Evolutionary conservation across 2,888 invertebrate genomes (phyloP), one percentile per base, ranked within the genome.

Genomic region (Taphrorychus bicolor): DNA sequence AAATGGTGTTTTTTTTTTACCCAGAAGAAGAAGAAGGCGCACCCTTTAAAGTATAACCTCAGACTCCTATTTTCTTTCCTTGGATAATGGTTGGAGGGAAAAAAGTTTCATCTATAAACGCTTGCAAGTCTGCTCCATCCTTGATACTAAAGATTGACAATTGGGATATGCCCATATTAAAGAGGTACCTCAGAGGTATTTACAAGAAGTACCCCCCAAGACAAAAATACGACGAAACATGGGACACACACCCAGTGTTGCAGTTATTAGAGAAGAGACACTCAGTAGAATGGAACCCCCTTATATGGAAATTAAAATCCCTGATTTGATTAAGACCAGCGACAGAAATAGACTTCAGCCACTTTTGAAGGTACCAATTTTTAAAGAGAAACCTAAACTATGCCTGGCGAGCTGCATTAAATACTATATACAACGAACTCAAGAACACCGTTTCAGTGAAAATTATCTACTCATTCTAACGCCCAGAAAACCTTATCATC

Each of bases 221-320:
- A 59, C 63, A 48, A 16, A 63, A 63, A 23, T 63, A 63, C 22
- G 17, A 45, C 23, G 24, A 22, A n/a, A 63, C 63, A 16, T 63
- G 58, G 58, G 32, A 32, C 32, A 52, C 49, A 22, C 32, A 32
- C 4, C 23, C 32, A 22, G 23, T 54, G 3, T 16, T 45, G 14
- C 5, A 5, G 7, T 3, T 5, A 4, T 19, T 51, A 51, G 9
- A 17, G 7, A 51, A 19, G n/a, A 5, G 22, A 7, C 24, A 23
- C 16, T 24, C 54, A 3, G 4, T 24, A n/a, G 24, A 54, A 21
- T n/a, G n/a, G n/a, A n/a, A n/a, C n/a, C 16, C 5, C 54, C 5
- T n/a, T 42, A 7, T 23, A 54, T 54, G 22, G 54, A 54, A 54
- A 54, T 54, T 11, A 5, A 7, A n/a, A 23, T 54, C 5, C 5